Evolutionary conservation across 2,113 vertebrate genomes (phyloP).

Genomic region (Ariopsis seemanni): DNA sequence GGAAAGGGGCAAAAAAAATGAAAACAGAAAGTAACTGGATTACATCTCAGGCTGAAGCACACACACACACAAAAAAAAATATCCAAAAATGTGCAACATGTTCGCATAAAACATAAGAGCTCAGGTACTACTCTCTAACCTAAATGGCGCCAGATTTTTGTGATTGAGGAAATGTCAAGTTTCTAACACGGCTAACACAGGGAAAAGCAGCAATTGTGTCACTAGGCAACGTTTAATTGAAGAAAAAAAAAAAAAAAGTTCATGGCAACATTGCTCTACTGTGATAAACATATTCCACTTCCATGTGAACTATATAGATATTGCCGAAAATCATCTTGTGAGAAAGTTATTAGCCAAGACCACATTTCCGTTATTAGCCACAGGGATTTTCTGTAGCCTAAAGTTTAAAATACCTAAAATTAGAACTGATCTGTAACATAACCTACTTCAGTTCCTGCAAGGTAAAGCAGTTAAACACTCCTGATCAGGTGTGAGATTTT

Average conservation of each 20-base stretch:
- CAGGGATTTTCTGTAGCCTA: slow-evolving; percentile 14
- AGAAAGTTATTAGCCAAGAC: slow-evolving; percentile 11
- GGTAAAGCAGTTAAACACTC: slow-evolving; percentile 43
- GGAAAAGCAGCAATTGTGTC: slow-evolving; percentile 42
- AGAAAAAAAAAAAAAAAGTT: not conserved
- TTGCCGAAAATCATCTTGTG: slow-evolving; percentile 22
- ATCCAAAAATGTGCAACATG: slow-evolving; percentile 50
- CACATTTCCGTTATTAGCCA: slow-evolving; percentile 5
- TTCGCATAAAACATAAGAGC: slow-evolving; percentile 43
- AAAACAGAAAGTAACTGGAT: not conserved
- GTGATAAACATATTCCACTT: slow-evolving; percentile 35
- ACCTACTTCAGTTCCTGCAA: slow-evolving; percentile 26
- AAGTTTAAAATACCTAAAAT: slow-evolving; percentile 35
- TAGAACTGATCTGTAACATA: slow-evolving; percentile 31
- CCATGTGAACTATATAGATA: slow-evolving; percentile 34
- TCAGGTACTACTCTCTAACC: slow-evolving; percentile 1
- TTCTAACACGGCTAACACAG: slow-evolving; percentile 29
- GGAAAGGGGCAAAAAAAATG: not conserved
- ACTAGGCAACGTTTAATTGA: slow-evolving; percentile 16
- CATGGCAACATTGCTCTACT: slow-evolving; percentile 20
- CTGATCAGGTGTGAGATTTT: slow-evolving; percentile 23
- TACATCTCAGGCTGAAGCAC: not conserved
- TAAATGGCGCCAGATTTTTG: slow-evolving; percentile 10
- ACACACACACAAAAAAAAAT: not conserved
- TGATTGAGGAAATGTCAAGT: slow-evolving; percentile 26